These are phyloP conservation scores for Paratrypauchen microcephalus DNA, from an alignment of 2,797 vertebrate genomes.

Conservation along the genomic window DNA sequence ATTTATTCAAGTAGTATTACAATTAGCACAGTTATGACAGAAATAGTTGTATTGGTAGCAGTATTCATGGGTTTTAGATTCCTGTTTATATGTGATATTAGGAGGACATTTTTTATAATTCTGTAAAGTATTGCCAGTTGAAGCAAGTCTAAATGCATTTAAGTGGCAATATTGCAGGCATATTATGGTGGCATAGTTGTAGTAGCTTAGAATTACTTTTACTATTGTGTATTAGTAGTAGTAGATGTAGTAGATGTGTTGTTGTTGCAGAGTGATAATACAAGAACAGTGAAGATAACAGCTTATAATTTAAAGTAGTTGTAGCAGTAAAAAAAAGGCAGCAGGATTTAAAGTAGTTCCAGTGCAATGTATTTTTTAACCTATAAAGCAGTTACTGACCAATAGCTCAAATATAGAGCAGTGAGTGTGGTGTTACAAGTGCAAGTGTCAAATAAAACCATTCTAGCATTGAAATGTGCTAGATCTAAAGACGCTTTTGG, in stretches of 20 bases:
- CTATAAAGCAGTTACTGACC: background rate
- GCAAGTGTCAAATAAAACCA: slow-evolving; percentile 6
- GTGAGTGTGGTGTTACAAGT: background rate
- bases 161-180: too few species aligned
- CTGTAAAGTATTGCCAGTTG: too few species aligned
- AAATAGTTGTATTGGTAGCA: too few species aligned
- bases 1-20: background rate
- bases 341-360: background rate
- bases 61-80: too few species aligned
- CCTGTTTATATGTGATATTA: too few species aligned
- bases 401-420: background rate
- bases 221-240: background rate
- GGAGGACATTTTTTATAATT: too few species aligned
- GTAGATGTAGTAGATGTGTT: background rate
- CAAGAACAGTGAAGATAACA: background rate
- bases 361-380: background rate
- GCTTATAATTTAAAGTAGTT: background rate
- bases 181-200: too few species aligned
- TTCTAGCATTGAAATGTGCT: background rate
- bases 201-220: too few species aligned
- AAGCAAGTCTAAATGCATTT: too few species aligned
- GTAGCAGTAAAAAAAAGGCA: background rate
- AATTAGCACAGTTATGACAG: too few species aligned
- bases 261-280: background rate
- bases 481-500: slow-evolving; percentile 17